Percentiles rank a stretch among this genome's conserved stretches.
phyloP scores from a whole-genome alignment of 2,113 vertebrate species.

The Rhinolophus sinicus region DNA sequence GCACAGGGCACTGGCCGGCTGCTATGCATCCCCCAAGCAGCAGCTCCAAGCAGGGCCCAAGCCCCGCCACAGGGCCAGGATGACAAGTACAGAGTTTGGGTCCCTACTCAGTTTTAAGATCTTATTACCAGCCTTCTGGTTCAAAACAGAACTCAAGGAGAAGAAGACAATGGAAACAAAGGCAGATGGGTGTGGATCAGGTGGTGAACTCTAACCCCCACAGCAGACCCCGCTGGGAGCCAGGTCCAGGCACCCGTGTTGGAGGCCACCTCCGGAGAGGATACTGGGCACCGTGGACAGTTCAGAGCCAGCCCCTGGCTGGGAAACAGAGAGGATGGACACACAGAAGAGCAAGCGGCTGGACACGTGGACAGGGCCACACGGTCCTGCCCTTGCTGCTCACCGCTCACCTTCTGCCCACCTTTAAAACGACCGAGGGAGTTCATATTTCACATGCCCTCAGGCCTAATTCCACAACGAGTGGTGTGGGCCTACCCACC shows the following conservation, averaged over 20 bases:
- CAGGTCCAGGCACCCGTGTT: background rate
- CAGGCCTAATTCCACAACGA: accelerated
- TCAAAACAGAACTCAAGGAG: background rate
- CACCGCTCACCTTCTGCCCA: background rate
- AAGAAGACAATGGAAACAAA: background rate
- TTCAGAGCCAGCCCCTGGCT: background rate
- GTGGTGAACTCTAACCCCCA: background rate
- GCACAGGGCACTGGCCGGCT: background rate
- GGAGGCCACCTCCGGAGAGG: background rate
- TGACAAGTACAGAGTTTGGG: no score
- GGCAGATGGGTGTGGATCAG: background rate
- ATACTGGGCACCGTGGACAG: accelerated
- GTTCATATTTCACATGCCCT: accelerated
- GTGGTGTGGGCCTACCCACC: accelerated
- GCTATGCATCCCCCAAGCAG: no score
- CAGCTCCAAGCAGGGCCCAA: no score
- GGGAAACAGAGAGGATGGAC: background rate
- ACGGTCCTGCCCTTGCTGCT: background rate
- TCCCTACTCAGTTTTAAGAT: background rate
- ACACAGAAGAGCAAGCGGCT: no score
- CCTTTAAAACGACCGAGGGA: accelerated
- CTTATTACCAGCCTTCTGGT: background rate
- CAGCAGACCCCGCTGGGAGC: background rate
- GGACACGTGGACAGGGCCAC: accelerated
- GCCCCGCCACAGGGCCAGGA: background rate